Base-by-base conservation (phyloP, 2,888 invertebrate genomes). In the Sabellastarte sp. region DNA sequence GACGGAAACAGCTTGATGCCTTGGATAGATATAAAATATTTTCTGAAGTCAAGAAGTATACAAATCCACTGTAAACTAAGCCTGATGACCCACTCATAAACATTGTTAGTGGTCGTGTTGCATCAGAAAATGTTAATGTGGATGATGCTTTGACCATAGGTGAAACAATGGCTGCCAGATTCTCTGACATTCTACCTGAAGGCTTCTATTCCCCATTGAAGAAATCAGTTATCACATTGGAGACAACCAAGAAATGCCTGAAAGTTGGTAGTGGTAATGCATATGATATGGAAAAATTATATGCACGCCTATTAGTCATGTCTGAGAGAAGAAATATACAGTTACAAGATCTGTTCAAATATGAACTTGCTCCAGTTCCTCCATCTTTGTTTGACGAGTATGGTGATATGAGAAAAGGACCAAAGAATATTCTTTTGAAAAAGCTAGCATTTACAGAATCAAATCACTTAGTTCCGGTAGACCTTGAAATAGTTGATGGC, bases 141-240 rank as follows among this genome's bases (percentile, higher is more conserved):
- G 51, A 60, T 3, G 32, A 60, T 30, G 50, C 60, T 31, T 26
- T 60, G n/a, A 5, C 31, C 52, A 60, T 60, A 28, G 60, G 24
- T n/a, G 29, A 60, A 52, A 41, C 15, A 30, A 5, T 26, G 52
- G 5, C 15, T n/a, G 26, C 5, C 5, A 3, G 4, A 52, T 60
- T 60, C 31, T 29, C 26, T 4, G 20, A 15, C 29, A 5, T 29
- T 5, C 52, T 60, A n/a, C 5, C 24, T 28, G 29, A 24, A 20
- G 52, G 24, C 5, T 60, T 60, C 52, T 52, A 60, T 31, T 5
- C 4, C 10, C 10, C 50, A 29, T 53, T 60, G 52, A 52, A 50
- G 31, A 60, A 52, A n/a, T 15, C 4, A 31, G 60, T 60, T 20
- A 52, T 31, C 15, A 60, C 60, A 52, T 53, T 60, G 60, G 60